phyloP scores from a whole-genome alignment of 2,797 vertebrate genomes.

The Argentina silus region DNA sequence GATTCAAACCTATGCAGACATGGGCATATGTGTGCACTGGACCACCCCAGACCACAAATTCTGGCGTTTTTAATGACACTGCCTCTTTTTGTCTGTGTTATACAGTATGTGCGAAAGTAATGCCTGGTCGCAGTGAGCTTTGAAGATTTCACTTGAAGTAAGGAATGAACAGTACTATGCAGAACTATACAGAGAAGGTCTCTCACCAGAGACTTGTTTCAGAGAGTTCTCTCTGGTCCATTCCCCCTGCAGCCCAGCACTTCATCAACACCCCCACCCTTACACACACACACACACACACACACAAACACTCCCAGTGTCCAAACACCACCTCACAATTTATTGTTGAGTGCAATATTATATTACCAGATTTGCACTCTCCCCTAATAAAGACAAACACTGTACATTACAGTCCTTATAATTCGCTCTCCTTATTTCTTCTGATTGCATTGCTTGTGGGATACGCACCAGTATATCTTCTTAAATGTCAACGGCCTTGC shows the following conservation, averaged over 20 bases:
- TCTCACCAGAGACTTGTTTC: no score
- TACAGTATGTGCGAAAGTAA: no score
- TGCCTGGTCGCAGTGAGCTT: no score
- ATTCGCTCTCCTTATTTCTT: constrained; percentile 44
- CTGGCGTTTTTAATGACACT: no score
- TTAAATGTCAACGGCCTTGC: constrained; percentile 54
- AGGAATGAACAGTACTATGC: no score
- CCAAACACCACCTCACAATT: constrained; percentile 46
- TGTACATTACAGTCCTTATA: constrained; percentile 48
- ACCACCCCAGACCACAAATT: no score
- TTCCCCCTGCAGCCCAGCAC: not conserved
- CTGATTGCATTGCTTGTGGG: constrained; percentile 50
- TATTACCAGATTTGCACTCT: constrained; percentile 67
- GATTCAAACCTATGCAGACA: no score
- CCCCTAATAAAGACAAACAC: constrained; percentile 72
- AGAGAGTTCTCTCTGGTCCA: not conserved
- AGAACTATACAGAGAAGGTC: no score
- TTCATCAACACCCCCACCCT: not conserved
- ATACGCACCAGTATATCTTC: constrained; percentile 58
- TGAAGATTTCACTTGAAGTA: no score
- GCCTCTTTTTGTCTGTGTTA: no score
- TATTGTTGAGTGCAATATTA: constrained; percentile 61
- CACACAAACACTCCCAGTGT: not conserved
- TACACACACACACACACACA: not conserved
- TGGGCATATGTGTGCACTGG: no score